A percentile compares a stretch with the other conserved stretches of the same genome.
phyloP scores from a whole-genome alignment of 37 sponge, comb jelly and placozoan species.

The Cliona cf. orientalis region DNA sequence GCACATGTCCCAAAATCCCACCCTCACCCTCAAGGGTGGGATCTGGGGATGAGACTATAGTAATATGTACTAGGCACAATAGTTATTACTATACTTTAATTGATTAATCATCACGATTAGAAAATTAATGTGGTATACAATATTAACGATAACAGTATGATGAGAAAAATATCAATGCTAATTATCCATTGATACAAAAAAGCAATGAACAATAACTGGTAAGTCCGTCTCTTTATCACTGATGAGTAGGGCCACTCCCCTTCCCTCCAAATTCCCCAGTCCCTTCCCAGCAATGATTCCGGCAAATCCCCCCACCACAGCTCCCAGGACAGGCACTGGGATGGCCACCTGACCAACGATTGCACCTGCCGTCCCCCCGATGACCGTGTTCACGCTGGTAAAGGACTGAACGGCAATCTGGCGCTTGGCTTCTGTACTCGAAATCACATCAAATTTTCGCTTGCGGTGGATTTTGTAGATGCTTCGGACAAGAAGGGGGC shows the following conservation, averaged over 20 bases:
- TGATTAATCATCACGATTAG: too few species aligned
- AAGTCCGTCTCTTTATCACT: background rate
- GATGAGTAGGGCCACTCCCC: background rate
- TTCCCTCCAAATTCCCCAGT: background rate
- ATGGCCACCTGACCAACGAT: conserved; percentile 1
- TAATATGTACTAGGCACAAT: too few species aligned
- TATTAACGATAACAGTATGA: too few species aligned
- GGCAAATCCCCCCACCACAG: background rate
- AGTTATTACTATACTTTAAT: too few species aligned
- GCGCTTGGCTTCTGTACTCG: background rate
- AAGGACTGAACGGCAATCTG: background rate
- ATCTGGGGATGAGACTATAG: too few species aligned
- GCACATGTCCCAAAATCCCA: too few species aligned
- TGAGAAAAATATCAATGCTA: background rate
- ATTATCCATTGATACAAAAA: background rate
- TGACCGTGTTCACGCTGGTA: background rate
- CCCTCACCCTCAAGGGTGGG: too few species aligned
- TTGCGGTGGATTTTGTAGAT: conserved; percentile 29
- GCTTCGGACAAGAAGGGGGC: background rate
- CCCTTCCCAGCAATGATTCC: conserved; percentile 3
- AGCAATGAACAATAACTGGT: background rate
- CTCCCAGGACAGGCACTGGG: conserved; percentile 20
- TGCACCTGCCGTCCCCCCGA: conserved; percentile 20
- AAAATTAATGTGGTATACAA: too few species aligned
- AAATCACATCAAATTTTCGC: conserved; percentile 15